Evolutionary conservation across 2,797 vertebrate species (phyloP).

Genomic region (Mormyrus hasselquistii): DNA sequence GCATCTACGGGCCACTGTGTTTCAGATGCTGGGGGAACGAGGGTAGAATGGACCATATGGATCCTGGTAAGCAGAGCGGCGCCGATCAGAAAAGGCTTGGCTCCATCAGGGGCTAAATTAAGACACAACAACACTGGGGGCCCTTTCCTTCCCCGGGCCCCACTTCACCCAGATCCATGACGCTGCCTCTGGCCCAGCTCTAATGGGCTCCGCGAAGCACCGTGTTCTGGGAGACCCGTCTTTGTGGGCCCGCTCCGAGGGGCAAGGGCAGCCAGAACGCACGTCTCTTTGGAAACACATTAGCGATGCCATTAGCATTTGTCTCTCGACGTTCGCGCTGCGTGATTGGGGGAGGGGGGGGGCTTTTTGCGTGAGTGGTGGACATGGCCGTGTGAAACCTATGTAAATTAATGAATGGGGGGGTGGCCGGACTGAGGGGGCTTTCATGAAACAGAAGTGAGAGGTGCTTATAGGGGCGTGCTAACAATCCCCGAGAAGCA

Average conservation of each 20-base stretch:
- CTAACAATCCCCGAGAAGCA: neutral
- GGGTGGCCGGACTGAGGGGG: neutral
- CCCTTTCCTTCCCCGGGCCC: neutral
- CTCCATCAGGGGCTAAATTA: neutral
- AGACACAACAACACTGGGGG: neutral
- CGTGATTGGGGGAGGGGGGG: neutral
- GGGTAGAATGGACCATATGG: neutral
- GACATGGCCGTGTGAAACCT: neutral
- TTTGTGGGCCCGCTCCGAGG: neutral
- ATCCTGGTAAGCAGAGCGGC: neutral
- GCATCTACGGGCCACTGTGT: neutral
- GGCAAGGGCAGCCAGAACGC: neutral
- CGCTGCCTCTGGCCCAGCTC: neutral
- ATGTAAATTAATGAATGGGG: neutral
- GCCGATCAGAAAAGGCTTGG: neutral
- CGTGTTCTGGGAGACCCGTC: neutral
- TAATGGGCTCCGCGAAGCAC: neutral
- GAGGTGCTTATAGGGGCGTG: conserved; percentile 8
- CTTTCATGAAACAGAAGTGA: conserved; percentile 11
- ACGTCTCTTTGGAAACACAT: conserved; percentile 10
- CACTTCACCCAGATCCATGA: neutral
- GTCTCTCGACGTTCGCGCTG: neutral
- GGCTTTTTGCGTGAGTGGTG: neutral
- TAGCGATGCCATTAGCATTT: conserved; percentile 12
- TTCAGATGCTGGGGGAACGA: neutral